Evolutionary conservation across 1,140 invertebrate genomes (phyloP), one percentile per base, ranked within the genome.

Genomic region (Littorina saxatilis): DNA sequence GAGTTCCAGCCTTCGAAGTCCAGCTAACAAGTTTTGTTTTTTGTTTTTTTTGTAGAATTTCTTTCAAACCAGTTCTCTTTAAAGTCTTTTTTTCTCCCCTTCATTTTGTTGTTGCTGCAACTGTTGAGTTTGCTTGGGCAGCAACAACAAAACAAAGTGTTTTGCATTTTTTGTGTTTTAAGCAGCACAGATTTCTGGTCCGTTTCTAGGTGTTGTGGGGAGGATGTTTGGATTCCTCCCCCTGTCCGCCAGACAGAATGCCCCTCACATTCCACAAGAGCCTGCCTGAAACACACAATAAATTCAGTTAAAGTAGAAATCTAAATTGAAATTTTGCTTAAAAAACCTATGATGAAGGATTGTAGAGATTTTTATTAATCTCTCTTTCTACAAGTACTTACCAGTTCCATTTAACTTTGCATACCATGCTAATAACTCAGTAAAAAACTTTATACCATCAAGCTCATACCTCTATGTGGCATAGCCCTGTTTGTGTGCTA

Each of bases 101-200:
- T 63, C 35, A 29, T 63, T 32, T 17, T 32, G 29, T 58, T 63
- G 61, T 32, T n/a, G n/a, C n/a, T n/a, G n/a, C n/a, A n/a, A n/a
- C n/a, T n/a, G 27, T 32, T 63, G 61, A 63, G 61, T 32, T 11
- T 32, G 27, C 5, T 7, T 35, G 29, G 29, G 61, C 35, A 23
- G 11, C 27, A 32, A 32, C 29, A 63, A 32, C 20, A 50, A 50
- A 50, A 50, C 9, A 50, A 11, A 50, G 20, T 50, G 20, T 63
- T 29, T 63, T 27, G 29, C 4, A 23, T 58, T 7, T 9, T 5
- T 58, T 58, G 20, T 58, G 20, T 63, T 7, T 63, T 23, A 68
- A 68, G 66, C 66, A 68, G 66, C 66, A 68, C 66, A 68, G 66
- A 39, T 68, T 63, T 63, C 9, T 68, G 66, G 66, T 68, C 66